These are phyloP conservation scores for Eudyptes chrysolophus DNA, from an alignment of 2,113 vertebrate genomes.

Conservation along the genomic window DNA sequence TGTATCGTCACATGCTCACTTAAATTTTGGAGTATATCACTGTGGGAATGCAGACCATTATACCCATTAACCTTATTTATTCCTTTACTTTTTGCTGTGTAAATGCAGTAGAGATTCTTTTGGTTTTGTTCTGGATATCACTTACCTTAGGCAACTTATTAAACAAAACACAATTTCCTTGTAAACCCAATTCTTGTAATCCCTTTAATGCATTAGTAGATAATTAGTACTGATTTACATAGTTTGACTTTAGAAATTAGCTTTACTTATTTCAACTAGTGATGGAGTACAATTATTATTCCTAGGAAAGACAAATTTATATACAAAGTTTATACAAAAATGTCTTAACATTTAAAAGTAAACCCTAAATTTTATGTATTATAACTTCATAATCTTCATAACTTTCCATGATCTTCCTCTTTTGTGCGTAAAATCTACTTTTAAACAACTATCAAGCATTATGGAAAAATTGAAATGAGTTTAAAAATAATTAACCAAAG, in stretches of 20 bases:
- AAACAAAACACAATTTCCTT: background rate
- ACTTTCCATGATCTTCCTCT: background rate
- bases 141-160: background rate
- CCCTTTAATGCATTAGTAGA: background rate
- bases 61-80: background rate
- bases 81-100: background rate
- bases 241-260: background rate
- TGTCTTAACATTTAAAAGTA: background rate
- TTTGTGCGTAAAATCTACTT: background rate
- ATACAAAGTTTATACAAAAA: background rate
- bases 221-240: constrained; percentile 7
- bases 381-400: background rate
- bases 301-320: background rate
- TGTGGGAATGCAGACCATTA: background rate
- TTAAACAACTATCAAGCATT: background rate
- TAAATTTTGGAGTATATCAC: background rate
- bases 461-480: background rate
- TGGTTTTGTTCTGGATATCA: background rate
- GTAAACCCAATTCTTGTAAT: constrained; percentile 21
- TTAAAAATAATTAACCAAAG: background rate
- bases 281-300: background rate
- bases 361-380: background rate
- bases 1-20: background rate
- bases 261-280: background rate
- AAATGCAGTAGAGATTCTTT: background rate